Evolutionary conservation across 1,140 invertebrate genomes (phyloP).

Genomic region (Mamestra configurata): DNA sequence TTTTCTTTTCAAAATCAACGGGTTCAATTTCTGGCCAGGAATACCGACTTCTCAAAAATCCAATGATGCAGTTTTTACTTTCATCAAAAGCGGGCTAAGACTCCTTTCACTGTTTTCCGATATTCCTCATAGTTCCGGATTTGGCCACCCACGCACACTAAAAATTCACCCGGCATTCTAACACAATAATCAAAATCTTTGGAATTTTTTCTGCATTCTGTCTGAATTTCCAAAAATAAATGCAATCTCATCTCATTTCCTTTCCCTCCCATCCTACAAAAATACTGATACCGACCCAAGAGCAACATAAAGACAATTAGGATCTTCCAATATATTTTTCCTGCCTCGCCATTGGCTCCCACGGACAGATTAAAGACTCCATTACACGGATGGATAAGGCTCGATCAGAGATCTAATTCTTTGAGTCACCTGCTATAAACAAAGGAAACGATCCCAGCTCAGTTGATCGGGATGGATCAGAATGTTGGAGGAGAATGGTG

Average conservation of each 20-base stretch:
- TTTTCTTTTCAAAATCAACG: no score
- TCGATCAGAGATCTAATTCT: conserved; percentile 39
- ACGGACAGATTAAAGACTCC: conserved; percentile 44
- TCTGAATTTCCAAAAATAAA: neutral
- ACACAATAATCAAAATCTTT: neutral
- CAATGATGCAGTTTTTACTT: no score
- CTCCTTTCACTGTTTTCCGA: no score
- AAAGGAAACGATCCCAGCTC: neutral
- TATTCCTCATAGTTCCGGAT: no score
- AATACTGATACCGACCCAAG: neutral
- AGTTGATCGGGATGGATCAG: conserved; percentile 16
- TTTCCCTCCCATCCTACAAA: neutral
- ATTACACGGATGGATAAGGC: conserved; percentile 46
- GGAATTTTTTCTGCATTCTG: no score
- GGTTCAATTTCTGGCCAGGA: no score
- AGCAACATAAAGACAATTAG: conserved; percentile 46
- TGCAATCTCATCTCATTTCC: neutral
- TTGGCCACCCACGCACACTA: no score
- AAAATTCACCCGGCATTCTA: no score
- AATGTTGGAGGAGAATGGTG: neutral
- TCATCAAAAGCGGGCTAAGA: no score
- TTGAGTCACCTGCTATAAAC: conserved; percentile 38
- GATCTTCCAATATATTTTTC: conserved; percentile 24
- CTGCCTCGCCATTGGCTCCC: neutral
- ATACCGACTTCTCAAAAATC: no score